Evolutionary conservation across 2,888 invertebrate species (phyloP).

Genomic region (Lepetodrilus schrolli): DNA sequence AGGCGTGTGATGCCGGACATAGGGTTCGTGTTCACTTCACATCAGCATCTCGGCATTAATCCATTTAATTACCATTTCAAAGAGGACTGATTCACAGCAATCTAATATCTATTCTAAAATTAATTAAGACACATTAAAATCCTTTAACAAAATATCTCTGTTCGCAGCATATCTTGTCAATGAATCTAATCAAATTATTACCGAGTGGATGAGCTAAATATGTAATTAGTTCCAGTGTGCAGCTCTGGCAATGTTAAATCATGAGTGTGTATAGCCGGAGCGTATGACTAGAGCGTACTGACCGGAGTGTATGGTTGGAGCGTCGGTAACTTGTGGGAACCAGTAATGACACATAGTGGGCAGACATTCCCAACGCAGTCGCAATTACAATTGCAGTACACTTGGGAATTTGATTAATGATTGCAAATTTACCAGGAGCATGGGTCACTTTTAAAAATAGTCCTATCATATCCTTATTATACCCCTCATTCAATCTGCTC

Average conservation of each 20-base stretch:
- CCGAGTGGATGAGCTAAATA: too few species aligned
- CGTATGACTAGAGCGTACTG: not conserved
- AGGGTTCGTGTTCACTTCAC: too few species aligned
- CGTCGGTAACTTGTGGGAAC: not conserved
- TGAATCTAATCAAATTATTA: not conserved
- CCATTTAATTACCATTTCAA: too few species aligned
- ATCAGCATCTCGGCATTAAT: too few species aligned
- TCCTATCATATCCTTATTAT: slow-evolving; percentile 20
- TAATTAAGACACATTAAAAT: not conserved
- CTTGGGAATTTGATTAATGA: slow-evolving; percentile 27
- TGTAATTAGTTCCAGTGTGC: not conserved
- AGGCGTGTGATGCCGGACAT: too few species aligned
- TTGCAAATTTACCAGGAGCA: slow-evolving; percentile 26
- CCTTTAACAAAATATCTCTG: not conserved
- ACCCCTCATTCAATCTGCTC: slow-evolving; percentile 24
- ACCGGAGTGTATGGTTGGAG: not conserved
- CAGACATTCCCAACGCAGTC: not conserved
- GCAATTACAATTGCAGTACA: not conserved
- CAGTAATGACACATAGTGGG: not conserved
- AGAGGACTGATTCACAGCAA: too few species aligned
- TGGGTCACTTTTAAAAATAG: slow-evolving; percentile 30
- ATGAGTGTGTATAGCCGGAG: too few species aligned
- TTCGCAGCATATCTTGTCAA: not conserved
- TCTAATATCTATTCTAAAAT: not conserved
- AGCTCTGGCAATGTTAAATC: too few species aligned